Percentiles rank a stretch among this genome's conserved stretches.
Evolutionary conservation across 2,888 invertebrate genomes (phyloP).

Genomic region (Idaea biselata): DNA sequence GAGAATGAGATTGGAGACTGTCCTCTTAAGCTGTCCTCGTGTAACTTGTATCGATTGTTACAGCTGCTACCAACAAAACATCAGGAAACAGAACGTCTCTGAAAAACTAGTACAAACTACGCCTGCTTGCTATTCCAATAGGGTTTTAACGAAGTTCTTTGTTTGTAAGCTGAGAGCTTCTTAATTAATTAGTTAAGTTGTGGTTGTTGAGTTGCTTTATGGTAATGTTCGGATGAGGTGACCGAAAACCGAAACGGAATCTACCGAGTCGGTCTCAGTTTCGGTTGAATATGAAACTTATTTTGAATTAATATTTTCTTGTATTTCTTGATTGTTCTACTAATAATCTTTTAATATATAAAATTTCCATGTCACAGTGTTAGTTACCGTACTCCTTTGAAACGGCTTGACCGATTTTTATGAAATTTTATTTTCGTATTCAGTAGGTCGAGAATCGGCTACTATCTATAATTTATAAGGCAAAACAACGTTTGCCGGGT

Average conservation of each 20-base stretch:
- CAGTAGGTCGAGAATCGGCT: no score
- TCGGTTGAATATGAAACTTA: no score
- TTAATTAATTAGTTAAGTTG: conserved; percentile 31
- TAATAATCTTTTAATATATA: no score
- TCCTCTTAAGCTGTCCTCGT: neutral
- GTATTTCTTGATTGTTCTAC: no score
- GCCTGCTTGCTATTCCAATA: conserved; percentile 30
- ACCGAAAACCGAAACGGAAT: neutral
- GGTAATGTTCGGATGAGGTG: neutral
- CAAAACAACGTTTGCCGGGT: no score
- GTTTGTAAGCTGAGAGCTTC: conserved; percentile 24
- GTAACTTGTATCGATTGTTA: neutral
- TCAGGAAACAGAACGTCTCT: neutral
- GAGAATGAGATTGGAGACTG: no score
- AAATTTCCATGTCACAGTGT: no score
- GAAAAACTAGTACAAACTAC: neutral
- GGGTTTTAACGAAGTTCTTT: conserved; percentile 30
- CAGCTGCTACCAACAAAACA: neutral
- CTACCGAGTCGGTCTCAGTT: neutral
- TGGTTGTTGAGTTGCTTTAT: conserved; percentile 7
- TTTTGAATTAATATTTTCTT: no score
- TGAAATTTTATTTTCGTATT: no score
- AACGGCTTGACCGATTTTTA: no score
- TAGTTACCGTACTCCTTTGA: no score
- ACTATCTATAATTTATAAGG: no score